Evolutionary conservation across 2,888 invertebrate genomes (phyloP).

Genomic region (Drosophila villosipedis): DNA sequence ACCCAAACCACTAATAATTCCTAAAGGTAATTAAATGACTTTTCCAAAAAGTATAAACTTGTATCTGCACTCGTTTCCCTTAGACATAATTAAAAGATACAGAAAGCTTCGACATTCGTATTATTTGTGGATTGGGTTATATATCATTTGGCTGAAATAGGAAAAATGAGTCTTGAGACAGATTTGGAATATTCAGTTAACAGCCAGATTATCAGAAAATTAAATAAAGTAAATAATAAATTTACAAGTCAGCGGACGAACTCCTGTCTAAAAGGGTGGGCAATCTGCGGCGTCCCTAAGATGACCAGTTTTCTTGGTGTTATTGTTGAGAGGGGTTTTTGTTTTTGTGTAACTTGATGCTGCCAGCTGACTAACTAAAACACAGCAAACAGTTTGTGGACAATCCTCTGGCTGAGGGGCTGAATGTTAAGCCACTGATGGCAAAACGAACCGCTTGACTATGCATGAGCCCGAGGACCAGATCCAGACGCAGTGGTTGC

Average conservation of each 20-base stretch:
- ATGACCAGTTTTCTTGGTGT: background rate
- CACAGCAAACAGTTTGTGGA: constrained; percentile 48
- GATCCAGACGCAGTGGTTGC: constrained; percentile 23
- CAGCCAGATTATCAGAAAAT: background rate
- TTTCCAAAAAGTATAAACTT: background rate
- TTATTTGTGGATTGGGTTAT: background rate
- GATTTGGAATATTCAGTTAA: background rate
- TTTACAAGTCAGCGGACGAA: background rate
- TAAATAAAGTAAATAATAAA: background rate
- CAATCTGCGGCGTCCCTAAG: background rate
- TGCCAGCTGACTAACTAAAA: constrained; percentile 57
- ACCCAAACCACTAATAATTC: background rate
- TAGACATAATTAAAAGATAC: background rate
- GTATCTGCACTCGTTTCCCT: background rate
- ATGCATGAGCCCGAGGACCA: constrained; percentile 61
- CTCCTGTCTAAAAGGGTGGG: background rate
- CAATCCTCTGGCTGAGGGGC: constrained; percentile 10
- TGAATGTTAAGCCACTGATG: constrained; percentile 17
- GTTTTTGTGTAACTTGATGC: constrained; percentile 31
- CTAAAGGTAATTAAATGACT: background rate
- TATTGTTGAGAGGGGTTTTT: constrained; percentile 38
- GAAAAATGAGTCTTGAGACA: background rate
- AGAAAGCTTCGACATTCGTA: background rate
- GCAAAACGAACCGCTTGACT: constrained; percentile 57
- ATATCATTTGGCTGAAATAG: background rate